Base-by-base conservation (phyloP, 2,888 invertebrate genomes). In the Brachylomia viminalis region DNA sequence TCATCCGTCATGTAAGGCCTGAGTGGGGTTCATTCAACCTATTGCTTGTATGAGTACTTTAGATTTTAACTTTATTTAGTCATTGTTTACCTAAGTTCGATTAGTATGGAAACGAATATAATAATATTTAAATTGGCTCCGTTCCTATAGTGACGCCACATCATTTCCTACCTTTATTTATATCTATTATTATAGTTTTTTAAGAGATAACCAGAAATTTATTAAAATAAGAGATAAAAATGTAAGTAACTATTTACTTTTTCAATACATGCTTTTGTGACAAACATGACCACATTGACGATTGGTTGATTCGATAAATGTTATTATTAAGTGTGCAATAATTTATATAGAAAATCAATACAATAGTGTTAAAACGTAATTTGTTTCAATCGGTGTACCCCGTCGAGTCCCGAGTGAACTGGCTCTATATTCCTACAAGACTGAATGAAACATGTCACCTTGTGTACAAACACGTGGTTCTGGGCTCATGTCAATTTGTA, bases 41-140 rank as follows among this genome's bases (percentile, higher is more conserved):
- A 84, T 84, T 86, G 89, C 78, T 86, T 85, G 90, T 92, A 91
- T 92, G 92, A 92, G 92, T 95, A 95, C 93, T 94, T 86, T 96
- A 95, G 95, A 88, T 91, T 93, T n/a, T 95, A 95, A 93, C 92
- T 93, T 95, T 95, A 95, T 96, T 95, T 96, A 96, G 96, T 96
- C 96, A 96, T 95, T 92, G 90, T 92, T 89, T 95, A 92, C 89
- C 90, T 95, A 95, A 95, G 95, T 95, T 95, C 94, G 92, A 91
- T 94, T 93, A 92, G 94, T 93, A 93, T 92, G 93, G 90, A 92
- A 90, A 91, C 90, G 90, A 91, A 89, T 92, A 92, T 90, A 90
- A 92, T 90, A 92, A 92, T 90, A 92, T 92, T 93, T 91, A 91
- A 91, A 93, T 93, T 92, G 95, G 95, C 95, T 94, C 95, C 94